Evolutionary conservation across 2,888 invertebrate species (phyloP), one percentile per base, ranked within the genome.

Genomic region (Diachrysia chrysitis): DNA sequence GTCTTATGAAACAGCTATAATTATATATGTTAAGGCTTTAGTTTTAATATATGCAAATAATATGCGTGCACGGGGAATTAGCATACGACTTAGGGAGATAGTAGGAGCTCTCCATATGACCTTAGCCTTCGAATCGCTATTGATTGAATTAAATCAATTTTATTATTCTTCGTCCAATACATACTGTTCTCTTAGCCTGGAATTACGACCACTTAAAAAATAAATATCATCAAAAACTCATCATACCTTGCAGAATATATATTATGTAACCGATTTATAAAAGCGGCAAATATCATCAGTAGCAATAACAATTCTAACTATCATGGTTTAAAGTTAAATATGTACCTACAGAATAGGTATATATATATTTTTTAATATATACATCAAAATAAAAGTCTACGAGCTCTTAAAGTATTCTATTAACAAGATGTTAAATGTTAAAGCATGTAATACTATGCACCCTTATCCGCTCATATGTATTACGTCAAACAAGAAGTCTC

Each of bases 11-110:
- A 42, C 42, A 42, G 32, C 32, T 42, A n/a, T 42, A 42, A 42
- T 42, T 42, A 37, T 42, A 7, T 42, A 42, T 42, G 42, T 42
- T 42, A 42, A n/a, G 42, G 42, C 42, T 42, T 19, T 12, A 51
- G 19, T 21, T 21, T 17, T 51, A 51, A 51, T 51, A 4, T 21
- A 51, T 51, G 48, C 48, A 51, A 19, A 51, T 51, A 14, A 19
- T 51, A 51, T 51, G 48, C 21, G 12, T 19, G 19, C 19, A 21
- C 10, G 19, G 14, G 12, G 12, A 10, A 51, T 51, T 51, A 51
- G 48, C 48, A 51, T 51, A 51, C 10, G 21, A 12, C 48, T 51
- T 21, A 51, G 14, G 12, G 48, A 51, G 48, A 51, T 48, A 48
- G 19, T 21, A 51, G 48, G n/a, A n/a, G 19, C 21, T 51, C 48